A percentile compares a stretch with the other conserved stretches of the same genome.
Evolutionary conservation across 2,888 invertebrate genomes (phyloP).

Genomic region (Scaptomyza tumidula): DNA sequence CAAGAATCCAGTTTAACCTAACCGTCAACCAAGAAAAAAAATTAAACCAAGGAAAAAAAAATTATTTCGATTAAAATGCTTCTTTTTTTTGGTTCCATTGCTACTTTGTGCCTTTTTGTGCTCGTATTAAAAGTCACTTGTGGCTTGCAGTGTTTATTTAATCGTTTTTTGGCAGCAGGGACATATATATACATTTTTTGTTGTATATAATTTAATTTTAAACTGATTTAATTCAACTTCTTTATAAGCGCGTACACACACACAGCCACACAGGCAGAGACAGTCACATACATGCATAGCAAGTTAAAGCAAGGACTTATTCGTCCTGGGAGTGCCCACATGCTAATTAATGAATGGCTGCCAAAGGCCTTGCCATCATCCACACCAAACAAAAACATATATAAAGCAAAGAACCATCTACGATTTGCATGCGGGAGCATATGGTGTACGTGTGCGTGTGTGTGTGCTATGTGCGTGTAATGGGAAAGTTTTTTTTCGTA

Average conservation of each 20-base stretch:
- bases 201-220: slow-evolving; percentile 69
- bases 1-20: slow-evolving; percentile 33
- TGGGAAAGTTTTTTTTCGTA: slow-evolving; percentile 34
- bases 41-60: neutral
- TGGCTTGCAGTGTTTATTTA: slow-evolving; percentile 67
- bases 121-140: slow-evolving; percentile 33
- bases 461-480: slow-evolving; percentile 32
- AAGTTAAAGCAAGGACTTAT: slow-evolving; percentile 24
- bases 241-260: slow-evolving; percentile 7
- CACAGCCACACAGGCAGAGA: neutral
- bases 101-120: neutral
- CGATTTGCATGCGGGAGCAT: slow-evolving; percentile 66
- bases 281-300: slow-evolving; percentile 18
- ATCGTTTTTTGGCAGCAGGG: slow-evolving; percentile 35
- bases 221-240: slow-evolving; percentile 75
- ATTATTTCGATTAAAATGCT: slow-evolving; percentile 74
- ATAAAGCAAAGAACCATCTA: slow-evolving; percentile 32
- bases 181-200: slow-evolving; percentile 2
- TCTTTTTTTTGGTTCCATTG: slow-evolving; percentile 28
- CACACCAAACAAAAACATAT: slow-evolving; percentile 25
- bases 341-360: slow-evolving; percentile 76
- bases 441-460: slow-evolving; percentile 8
- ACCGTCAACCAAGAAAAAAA: neutral
- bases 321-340: slow-evolving; percentile 68
- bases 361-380: slow-evolving; percentile 54